Conservation (phyloP, 2,113 vertebrate species). For the Willisornis vidua region DNA sequence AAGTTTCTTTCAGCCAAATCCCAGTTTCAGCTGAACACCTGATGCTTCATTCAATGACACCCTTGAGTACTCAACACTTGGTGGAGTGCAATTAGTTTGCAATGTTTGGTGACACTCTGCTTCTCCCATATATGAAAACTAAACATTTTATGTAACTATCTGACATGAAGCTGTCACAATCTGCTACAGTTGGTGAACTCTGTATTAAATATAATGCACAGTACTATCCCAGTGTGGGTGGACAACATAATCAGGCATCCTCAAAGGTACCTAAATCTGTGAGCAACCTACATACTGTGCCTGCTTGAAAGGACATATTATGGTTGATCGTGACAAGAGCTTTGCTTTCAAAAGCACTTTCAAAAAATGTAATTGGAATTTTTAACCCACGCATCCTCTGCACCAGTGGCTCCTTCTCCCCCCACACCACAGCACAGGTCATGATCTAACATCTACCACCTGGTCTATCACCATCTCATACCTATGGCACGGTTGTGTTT, state of each 20-base stretch:
- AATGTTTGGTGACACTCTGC: slow-evolving; percentile 9
- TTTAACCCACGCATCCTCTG: background rate
- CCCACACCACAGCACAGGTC: background rate
- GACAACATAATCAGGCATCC: slow-evolving; percentile 51
- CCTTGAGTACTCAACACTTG: background rate
- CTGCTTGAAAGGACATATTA: background rate
- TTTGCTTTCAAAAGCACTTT: background rate
- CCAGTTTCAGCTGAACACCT: background rate
- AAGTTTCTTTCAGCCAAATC: background rate
- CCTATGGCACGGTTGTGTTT: background rate
- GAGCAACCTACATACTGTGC: slow-evolving; percentile 35
- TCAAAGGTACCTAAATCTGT: slow-evolving; percentile 48
- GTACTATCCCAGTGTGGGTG: slow-evolving; percentile 18
- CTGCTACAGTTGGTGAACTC: slow-evolving; percentile 2
- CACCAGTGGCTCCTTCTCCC: background rate
- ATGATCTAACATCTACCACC: background rate
- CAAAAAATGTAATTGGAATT: background rate
- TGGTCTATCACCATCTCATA: background rate
- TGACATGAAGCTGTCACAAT: slow-evolving; percentile 46
- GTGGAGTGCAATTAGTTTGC: background rate
- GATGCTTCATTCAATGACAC: background rate
- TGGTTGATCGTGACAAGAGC: slow-evolving; percentile 20
- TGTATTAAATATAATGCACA: slow-evolving; percentile 6
- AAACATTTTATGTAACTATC: slow-evolving; percentile 41
- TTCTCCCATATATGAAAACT: background rate